A percentile compares a stretch with the other conserved stretches of the same genome.
These are phyloP conservation scores for Drosophila ustulata DNA, from an alignment of 2,888 invertebrate species.

Conservation along the genomic window DNA sequence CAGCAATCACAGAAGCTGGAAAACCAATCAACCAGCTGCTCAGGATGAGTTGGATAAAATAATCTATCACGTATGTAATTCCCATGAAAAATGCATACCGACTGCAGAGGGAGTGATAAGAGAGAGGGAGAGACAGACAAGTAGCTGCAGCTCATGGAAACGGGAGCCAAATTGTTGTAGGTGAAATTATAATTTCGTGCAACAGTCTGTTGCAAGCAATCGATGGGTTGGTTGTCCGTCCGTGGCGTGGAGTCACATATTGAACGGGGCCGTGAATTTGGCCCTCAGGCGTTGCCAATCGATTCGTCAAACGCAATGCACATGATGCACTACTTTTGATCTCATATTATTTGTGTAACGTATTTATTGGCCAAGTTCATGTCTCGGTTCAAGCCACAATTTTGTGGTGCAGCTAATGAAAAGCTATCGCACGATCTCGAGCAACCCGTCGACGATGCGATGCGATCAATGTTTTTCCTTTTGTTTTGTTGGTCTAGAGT, in stretches of 20 bases:
- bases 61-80: slow-evolving; percentile 83
- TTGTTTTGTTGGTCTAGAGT: slow-evolving; percentile 27
- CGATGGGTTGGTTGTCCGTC: slow-evolving; percentile 1
- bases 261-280: slow-evolving; percentile 30
- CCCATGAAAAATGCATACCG: slow-evolving; percentile 79
- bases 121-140: neutral
- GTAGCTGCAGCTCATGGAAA: slow-evolving; percentile 42
- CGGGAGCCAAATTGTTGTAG: slow-evolving; percentile 80
- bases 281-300: slow-evolving; percentile 70
- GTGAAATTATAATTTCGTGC: slow-evolving; percentile 78
- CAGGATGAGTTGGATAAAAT: slow-evolving; percentile 43
- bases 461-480: slow-evolving; percentile 25
- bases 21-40: slow-evolving; percentile 69
- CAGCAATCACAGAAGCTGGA: slow-evolving; percentile 52
- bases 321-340: slow-evolving; percentile 74
- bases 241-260: slow-evolving; percentile 56
- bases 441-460: slow-evolving; percentile 39
- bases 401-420: slow-evolving; percentile 74
- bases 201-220: slow-evolving; percentile 30
- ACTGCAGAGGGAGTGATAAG: slow-evolving; percentile 4
- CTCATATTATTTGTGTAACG: slow-evolving; percentile 39
- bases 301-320: slow-evolving; percentile 75
- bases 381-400: slow-evolving; percentile 60
- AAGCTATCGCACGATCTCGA: slow-evolving; percentile 76
- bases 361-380: slow-evolving; percentile 59